Percentiles rank a stretch among this genome's conserved stretches.
Evolutionary conservation across 2,888 invertebrate species (phyloP).

Genomic region (Acronicta psi): DNA sequence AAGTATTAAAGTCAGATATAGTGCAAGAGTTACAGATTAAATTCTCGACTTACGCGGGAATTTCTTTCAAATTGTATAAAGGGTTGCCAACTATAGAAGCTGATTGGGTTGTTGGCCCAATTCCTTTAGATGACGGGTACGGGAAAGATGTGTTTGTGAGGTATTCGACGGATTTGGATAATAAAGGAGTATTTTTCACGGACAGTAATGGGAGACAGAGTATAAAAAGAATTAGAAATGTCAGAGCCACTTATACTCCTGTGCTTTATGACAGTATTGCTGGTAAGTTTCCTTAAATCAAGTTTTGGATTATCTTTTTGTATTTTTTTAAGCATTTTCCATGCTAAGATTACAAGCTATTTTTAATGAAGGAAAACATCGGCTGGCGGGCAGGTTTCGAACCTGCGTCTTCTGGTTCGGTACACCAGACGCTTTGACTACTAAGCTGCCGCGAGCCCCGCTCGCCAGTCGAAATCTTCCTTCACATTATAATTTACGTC

Average conservation of each 20-base stretch:
- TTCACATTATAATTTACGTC: too few relatives aligned
- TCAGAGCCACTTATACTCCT: slow-evolving; percentile 63
- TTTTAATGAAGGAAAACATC: too few relatives aligned
- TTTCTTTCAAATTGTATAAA: slow-evolving; percentile 91
- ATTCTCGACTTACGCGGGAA: slow-evolving; percentile 91
- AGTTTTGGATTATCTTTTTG: too few relatives aligned
- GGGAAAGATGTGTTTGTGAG: slow-evolving; percentile 94
- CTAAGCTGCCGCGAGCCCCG: too few relatives aligned
- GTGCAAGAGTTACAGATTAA: slow-evolving; percentile 93
- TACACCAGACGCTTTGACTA: too few relatives aligned
- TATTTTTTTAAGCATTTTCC: too few relatives aligned
- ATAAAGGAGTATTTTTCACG: slow-evolving; percentile 93
- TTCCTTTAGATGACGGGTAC: slow-evolving; percentile 89
- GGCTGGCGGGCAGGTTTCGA: too few relatives aligned
- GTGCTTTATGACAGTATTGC: slow-evolving; percentile 61
- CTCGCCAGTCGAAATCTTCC: too few relatives aligned
- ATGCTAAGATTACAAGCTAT: too few relatives aligned
- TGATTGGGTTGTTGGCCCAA: slow-evolving; percentile 94
- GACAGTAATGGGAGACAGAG: slow-evolving; percentile 98
- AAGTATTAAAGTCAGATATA: slow-evolving; percentile 86
- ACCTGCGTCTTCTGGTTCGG: too few relatives aligned
- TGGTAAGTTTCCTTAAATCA: slow-evolving; percentile 66
- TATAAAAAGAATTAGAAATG: slow-evolving; percentile 91
- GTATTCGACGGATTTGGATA: slow-evolving; percentile 91
- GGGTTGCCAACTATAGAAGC: slow-evolving; percentile 90